These are phyloP conservation scores for Phalera bucephala DNA, from an alignment of 2,888 invertebrate species.

Conservation along the genomic window DNA sequence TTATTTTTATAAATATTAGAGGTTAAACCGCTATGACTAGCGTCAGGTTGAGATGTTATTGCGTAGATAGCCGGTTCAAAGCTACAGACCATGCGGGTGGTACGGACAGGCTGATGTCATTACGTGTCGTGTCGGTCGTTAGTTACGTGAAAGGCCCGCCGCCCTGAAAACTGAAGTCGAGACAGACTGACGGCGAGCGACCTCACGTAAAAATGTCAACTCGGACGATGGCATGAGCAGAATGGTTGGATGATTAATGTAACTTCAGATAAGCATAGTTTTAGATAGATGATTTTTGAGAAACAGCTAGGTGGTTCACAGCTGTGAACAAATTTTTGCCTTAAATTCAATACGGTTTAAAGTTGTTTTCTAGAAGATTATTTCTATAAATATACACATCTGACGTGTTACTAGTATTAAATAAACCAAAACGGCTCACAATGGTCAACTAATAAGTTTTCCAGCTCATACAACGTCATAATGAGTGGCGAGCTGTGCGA, in stretches of 20 bases:
- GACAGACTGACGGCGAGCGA: neutral
- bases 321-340: too few relatives aligned
- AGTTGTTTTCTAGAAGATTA: too few relatives aligned
- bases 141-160: conserved; percentile 2
- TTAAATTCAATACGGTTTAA: too few relatives aligned
- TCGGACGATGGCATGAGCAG: neutral
- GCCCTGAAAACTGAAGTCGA: conserved; percentile 1
- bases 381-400: too few relatives aligned
- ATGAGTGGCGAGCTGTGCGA: too few relatives aligned
- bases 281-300: neutral
- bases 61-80: too few relatives aligned
- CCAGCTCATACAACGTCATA: too few relatives aligned
- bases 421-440: too few relatives aligned
- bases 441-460: too few relatives aligned
- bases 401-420: too few relatives aligned
- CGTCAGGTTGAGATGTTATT: neutral
- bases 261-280: neutral
- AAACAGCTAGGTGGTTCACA: too few relatives aligned
- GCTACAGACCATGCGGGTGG: neutral
- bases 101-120: neutral
- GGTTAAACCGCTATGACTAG: neutral
- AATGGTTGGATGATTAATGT: conserved; percentile 1
- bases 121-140: conserved; percentile 3
- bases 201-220: conserved; percentile 1
- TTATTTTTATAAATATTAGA: neutral